Evolutionary conservation across 2,888 invertebrate species (phyloP).

Genomic region (Pristionchus fissidentatus): DNA sequence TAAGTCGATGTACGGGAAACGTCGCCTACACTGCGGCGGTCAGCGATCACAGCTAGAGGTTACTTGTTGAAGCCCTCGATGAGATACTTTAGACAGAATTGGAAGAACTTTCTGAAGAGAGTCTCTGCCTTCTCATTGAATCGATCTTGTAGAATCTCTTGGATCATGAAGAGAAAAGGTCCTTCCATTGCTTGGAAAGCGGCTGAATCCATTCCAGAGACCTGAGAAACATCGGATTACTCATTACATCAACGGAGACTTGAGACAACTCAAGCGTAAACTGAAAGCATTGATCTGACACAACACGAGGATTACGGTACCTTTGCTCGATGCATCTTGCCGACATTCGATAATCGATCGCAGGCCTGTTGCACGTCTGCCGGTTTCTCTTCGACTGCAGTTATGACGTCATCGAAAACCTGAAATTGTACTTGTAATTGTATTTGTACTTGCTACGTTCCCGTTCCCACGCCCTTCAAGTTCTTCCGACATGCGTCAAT

Average conservation of each 20-base stretch:
- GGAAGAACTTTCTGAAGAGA: slow-evolving; percentile 74
- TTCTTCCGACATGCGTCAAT: not conserved
- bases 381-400: slow-evolving; percentile 72
- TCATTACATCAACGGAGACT: not conserved
- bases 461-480: not conserved
- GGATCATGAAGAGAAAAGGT: slow-evolving; percentile 76
- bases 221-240: slow-evolving; percentile 53
- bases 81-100: slow-evolving; percentile 75
- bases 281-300: no score
- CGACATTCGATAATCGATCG: slow-evolving; percentile 66
- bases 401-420: slow-evolving; percentile 75
- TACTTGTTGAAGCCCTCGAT: slow-evolving; percentile 72
- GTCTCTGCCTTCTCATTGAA: slow-evolving; percentile 77
- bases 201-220: slow-evolving; percentile 63
- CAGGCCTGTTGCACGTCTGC: slow-evolving; percentile 70
- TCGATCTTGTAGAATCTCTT: slow-evolving; percentile 74
- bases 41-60: slow-evolving; percentile 9
- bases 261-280: no score
- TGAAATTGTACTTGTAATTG: slow-evolving; percentile 49
- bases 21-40: slow-evolving; percentile 10
- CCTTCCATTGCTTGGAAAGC: slow-evolving; percentile 76
- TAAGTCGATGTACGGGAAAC: not conserved
- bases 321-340: slow-evolving; percentile 73
- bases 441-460: not conserved
- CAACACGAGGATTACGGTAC: slow-evolving; percentile 53